Evolutionary conservation across 2,888 invertebrate species (phyloP).

Genomic region (Cristatella mucedo): DNA sequence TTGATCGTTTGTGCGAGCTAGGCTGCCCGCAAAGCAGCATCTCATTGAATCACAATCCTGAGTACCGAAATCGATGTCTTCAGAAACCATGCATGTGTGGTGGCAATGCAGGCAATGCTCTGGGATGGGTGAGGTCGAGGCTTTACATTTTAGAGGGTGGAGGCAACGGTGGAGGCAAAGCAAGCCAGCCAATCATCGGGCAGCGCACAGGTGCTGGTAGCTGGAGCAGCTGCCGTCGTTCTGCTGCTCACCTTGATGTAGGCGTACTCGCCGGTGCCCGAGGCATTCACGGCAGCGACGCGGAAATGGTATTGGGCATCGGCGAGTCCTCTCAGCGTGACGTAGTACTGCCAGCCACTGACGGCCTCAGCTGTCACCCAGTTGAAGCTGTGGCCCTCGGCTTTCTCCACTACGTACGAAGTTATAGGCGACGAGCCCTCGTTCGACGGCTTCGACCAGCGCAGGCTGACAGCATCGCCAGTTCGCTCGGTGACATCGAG

Average conservation of each 20-base stretch:
- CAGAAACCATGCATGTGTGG: no score
- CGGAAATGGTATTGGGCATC: conserved; percentile 5
- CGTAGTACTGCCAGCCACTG: conserved; percentile 1
- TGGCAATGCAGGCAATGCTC: no score
- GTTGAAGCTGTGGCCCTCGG: conserved; percentile 2
- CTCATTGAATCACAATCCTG: no score
- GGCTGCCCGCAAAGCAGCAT: no score
- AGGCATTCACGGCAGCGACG: conserved; percentile 5
- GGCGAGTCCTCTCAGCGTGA: background rate
- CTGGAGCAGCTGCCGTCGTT: no score
- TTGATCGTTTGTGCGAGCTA: no score
- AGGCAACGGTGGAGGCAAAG: no score
- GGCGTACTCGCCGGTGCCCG: conserved; percentile 6
- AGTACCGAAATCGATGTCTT: no score
- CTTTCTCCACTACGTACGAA: conserved; percentile 6
- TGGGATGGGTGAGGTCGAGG: no score
- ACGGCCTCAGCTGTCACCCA: conserved; percentile 6
- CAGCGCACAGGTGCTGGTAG: no score
- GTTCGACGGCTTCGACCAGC: conserved; percentile 3
- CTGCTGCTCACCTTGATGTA: conserved; percentile 7
- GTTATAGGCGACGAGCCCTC: conserved; percentile 4
- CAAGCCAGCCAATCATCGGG: no score
- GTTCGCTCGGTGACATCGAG: conserved; percentile 5
- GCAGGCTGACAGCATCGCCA: conserved; percentile 1
- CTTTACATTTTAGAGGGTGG: no score